Percentiles rank a stretch among this genome's conserved stretches.
These are phyloP conservation scores for Clarias magur DNA, from an alignment of 2,113 vertebrate species.

Conservation along the genomic window DNA sequence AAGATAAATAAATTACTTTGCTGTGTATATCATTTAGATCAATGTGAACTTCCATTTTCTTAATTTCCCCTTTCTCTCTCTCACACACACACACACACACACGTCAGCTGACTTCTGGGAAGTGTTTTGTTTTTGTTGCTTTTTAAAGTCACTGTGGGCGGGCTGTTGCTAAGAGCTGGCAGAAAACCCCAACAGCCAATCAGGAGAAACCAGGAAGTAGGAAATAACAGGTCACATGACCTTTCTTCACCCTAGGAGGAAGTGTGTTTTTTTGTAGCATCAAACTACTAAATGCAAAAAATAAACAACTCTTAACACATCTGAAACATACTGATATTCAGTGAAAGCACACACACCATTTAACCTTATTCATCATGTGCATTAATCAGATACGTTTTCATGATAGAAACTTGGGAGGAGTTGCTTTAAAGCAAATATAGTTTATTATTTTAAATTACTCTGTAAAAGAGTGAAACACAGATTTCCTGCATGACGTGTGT, in stretches of 20 bases:
- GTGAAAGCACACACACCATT: not conserved
- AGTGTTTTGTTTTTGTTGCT: slow-evolving; percentile 51
- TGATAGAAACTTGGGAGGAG: not conserved
- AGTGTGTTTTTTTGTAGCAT: not conserved
- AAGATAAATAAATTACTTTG: not conserved
- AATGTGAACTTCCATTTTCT: not conserved
- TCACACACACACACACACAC: not conserved
- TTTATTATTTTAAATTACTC: not conserved
- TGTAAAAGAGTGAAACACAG: not conserved
- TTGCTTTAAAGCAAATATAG: not conserved
- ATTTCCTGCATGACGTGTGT: not conserved
- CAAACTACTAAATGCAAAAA: not conserved
- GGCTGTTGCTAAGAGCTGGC: slow-evolving; percentile 52
- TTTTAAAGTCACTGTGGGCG: slow-evolving; percentile 44
- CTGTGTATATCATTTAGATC: not conserved
- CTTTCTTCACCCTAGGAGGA: not conserved
- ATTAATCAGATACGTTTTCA: not conserved
- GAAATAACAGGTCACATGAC: not conserved
- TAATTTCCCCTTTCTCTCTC: not conserved
- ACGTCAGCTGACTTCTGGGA: slow-evolving; percentile 57
- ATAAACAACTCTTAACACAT: not conserved
- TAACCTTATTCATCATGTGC: not conserved
- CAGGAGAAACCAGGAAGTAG: slow-evolving; percentile 26
- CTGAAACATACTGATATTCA: no score
- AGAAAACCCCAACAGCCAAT: slow-evolving; percentile 47